A percentile compares a stretch with the other conserved stretches of the same genome.
Conservation (phyloP, 2,113 vertebrate genomes). For the Callipepla squamata region DNA sequence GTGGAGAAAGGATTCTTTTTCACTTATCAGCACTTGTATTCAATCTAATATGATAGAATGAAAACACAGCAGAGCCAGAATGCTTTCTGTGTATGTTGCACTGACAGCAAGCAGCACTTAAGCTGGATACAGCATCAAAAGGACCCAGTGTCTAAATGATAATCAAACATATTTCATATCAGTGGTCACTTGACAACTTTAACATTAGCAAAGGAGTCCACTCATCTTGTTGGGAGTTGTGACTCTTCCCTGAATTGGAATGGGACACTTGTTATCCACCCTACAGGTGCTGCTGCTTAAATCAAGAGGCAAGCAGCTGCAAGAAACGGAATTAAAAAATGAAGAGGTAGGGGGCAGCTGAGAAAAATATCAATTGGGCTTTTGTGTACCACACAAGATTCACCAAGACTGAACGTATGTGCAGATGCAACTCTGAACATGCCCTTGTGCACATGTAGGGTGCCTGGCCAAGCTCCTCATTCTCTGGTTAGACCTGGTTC, state of each 20-base stretch:
- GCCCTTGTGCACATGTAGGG: background rate
- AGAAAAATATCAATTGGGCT: background rate
- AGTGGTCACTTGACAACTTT: background rate
- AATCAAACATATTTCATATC: background rate
- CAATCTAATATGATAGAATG: background rate
- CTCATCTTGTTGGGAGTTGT: background rate
- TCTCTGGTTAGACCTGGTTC: background rate
- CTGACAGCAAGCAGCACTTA: background rate
- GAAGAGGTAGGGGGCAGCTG: background rate
- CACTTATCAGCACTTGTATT: background rate
- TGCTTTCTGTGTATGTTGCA: background rate
- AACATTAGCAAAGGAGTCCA: background rate
- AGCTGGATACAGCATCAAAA: background rate
- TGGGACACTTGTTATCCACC: background rate
- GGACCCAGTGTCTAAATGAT: background rate
- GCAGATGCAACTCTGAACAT: slow-evolving; percentile 21
- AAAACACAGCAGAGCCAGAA: background rate
- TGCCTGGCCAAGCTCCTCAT: slow-evolving; percentile 12
- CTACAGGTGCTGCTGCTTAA: background rate
- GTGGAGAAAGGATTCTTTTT: background rate
- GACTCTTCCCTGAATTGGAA: background rate
- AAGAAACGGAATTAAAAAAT: background rate
- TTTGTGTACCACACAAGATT: background rate
- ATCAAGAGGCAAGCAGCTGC: background rate
- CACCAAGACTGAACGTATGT: background rate